Evolutionary conservation across 2,888 invertebrate genomes (phyloP), one percentile per base, ranked within the genome.

Genomic region (Heteromyza rotundicornis): DNA sequence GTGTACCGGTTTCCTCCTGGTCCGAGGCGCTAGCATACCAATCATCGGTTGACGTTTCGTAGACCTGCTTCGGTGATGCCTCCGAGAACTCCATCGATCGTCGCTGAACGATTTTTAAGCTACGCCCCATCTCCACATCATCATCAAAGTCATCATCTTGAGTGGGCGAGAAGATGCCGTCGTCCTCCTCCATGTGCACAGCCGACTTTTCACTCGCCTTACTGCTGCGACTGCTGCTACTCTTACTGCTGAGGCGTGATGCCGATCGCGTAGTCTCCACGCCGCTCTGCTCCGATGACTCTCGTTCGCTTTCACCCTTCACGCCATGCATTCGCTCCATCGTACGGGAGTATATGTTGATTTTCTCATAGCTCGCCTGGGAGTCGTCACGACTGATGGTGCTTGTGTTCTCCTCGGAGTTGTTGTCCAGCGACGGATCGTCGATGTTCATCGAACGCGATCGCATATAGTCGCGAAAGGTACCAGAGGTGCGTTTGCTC

Each of bases 1-100:
- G 64, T 44, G 67, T 71, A 62, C 69, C 72, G 57, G 70, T 71
- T 68, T 91, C 91, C 76, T 92, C 92, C 50, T 89, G 90, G 76
- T 92, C 92, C 75, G 92, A 92, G 17, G 89, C 89, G 75, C 90
- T 90, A 14, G 90, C 89, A 80, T 92, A 92, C 92, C 92, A 92
- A 80, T 91, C 91, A 71, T 91, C 91, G 2, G 80, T 80, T 7
- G 82, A 80, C 2, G 79, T 78, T 63, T 83, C 83, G 61, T 82
- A 83, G 16, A 81, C 77, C 57, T 81, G 79, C 49, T 80, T 81
- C 2, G 81, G 80, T 2, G 82, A 79, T 5, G 74, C 80, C 65
- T 82, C 82, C 0, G 81, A 78, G 59, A 82, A 82, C 16, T 81
- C 81, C 7, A 74, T 74, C 19, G 75, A 72, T 12, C 76, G 70